Conservation (phyloP, 1,140 invertebrate genomes). For the Eupeodes corollae region DNA sequence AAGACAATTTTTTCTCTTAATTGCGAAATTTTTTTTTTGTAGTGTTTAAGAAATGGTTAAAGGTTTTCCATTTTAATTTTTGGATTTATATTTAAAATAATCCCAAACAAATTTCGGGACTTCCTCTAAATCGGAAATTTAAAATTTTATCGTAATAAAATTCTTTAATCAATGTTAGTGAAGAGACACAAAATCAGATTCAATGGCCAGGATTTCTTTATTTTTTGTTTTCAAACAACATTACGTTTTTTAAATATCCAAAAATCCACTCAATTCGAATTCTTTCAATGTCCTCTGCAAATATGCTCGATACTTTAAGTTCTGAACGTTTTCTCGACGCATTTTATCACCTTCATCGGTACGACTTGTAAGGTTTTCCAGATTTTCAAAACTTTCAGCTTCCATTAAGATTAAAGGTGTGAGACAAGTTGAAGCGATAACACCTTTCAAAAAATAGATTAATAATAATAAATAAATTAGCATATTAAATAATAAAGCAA, state of each 20-base stretch:
- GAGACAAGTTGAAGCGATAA: conserved; percentile 32
- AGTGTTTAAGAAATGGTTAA: no score
- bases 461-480: background rate
- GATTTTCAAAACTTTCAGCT: conserved; percentile 18
- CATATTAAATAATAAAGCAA: background rate
- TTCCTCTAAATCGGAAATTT: no score
- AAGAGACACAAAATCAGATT: no score
- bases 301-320: conserved; percentile 31
- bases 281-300: conserved; percentile 31
- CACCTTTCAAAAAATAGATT: conserved; percentile 11
- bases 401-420: conserved; percentile 32
- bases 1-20: no score
- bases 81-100: no score
- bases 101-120: no score
- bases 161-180: no score
- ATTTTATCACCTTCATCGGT: conserved; percentile 26
- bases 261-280: conserved; percentile 29
- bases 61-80: no score
- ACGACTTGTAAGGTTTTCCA: conserved; percentile 25
- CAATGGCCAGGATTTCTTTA: no score
- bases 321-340: conserved; percentile 28
- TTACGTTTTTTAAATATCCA: conserved; percentile 16
- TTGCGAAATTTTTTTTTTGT: no score
- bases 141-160: no score
- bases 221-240: no score